Base-by-base conservation (phyloP, 1,140 invertebrate species). In the Melanaphis sacchari region DNA sequence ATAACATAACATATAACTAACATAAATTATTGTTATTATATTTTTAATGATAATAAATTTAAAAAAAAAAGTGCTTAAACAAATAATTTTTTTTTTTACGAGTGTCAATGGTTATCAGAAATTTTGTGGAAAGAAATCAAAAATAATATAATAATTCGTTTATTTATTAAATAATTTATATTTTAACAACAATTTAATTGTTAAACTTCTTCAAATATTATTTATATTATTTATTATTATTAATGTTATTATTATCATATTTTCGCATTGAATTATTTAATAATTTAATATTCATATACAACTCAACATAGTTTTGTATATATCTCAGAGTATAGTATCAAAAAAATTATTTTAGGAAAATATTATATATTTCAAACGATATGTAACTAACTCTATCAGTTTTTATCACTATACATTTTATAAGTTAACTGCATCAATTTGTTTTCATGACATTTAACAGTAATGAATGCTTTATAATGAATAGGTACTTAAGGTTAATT, bases 401-500 rank as follows among this genome's bases (percentile, higher is more conserved):
- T 41, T 85, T 41, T 41, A 9, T 85, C 24, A 41, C 38, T 85
- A 85, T 40, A 85, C 24, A 26, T 31, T n/a, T n/a, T 41, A 85
- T 9, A 21, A 41, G 24, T 24, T 26, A 43, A 43, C 84, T 3
- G 7, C 46, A 85, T 43, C 41, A 43, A 85, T 85, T 85, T 21
- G 84, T 85, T 85, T 85, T 85, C 84, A 85, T 85, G 84, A 6
- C 40, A 43, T 85, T 41, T 24, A 11, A n/a, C 26, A 43, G 41
- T 85, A 43, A 43, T 85, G 46, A 85, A 85, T 40, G 31, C 41
- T 31, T n/a, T 18, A n/a, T 76, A 15, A 43, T 41, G 6, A 43
- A 85, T 31, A 9, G 41, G 41, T 85, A 43, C 40, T 85, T 85
- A n/a, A 85, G 43, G 84, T 46, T 85, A 46, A 85, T 85, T 85